Conservation (phyloP, 2,797 vertebrate genomes). For the Anolis apletophallus region DNA sequence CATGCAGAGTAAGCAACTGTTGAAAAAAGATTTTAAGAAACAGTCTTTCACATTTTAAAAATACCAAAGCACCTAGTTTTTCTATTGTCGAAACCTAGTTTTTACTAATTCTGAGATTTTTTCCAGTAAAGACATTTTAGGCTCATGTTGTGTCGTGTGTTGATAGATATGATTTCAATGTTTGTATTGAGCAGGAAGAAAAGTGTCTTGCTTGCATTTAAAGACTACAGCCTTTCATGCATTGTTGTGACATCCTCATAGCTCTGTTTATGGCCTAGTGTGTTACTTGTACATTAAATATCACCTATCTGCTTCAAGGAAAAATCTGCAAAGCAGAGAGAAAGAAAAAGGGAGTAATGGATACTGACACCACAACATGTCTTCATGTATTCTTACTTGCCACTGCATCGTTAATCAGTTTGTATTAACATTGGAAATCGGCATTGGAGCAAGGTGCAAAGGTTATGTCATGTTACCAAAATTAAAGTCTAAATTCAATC, state of each 20-base stretch:
- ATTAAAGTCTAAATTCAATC: conserved; percentile 9
- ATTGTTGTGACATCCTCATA: background rate
- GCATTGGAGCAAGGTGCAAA: background rate
- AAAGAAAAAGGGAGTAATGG: background rate
- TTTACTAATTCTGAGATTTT: background rate
- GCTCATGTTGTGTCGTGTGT: too few species aligned
- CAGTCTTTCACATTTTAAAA: background rate
- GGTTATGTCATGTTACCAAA: background rate
- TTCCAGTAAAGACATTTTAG: background rate
- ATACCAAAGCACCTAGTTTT: background rate
- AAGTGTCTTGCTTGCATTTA: background rate
- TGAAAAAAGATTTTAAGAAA: background rate
- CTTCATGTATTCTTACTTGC: background rate
- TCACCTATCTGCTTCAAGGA: background rate
- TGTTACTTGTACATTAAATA: background rate
- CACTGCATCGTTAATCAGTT: background rate
- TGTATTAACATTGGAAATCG: background rate
- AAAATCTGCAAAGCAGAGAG: background rate
- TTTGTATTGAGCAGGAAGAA: background rate
- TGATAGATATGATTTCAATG: background rate
- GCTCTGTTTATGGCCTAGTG: background rate
- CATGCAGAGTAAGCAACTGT: background rate
- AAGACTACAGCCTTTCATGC: background rate
- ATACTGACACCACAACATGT: background rate
- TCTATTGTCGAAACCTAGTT: background rate